Evolutionary conservation across 1,140 invertebrate species (phyloP).

Genomic region (Dreissena rostriformis): DNA sequence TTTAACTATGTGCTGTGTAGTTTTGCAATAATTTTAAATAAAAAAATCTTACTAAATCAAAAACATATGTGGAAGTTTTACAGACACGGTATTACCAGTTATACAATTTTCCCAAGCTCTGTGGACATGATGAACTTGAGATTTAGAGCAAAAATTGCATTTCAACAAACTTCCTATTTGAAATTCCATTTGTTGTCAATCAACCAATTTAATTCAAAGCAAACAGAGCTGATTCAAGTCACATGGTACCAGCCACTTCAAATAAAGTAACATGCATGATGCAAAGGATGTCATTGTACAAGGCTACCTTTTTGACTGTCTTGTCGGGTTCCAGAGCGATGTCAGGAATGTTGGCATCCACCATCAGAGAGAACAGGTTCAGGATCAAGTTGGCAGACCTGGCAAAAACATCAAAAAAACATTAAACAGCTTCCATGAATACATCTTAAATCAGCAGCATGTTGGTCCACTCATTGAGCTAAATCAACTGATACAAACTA

Average conservation of each 20-base stretch:
- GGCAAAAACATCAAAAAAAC: conserved; percentile 66
- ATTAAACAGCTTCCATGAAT: neutral
- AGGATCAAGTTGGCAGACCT: conserved; percentile 98
- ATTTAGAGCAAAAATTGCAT: too few species aligned
- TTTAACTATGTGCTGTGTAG: too few species aligned
- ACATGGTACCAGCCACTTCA: neutral
- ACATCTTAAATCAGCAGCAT: too few species aligned
- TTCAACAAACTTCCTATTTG: too few species aligned
- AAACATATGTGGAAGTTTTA: too few species aligned
- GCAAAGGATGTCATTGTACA: neutral
- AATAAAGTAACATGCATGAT: neutral
- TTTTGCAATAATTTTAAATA: too few species aligned
- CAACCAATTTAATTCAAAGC: too few species aligned
- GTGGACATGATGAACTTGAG: too few species aligned
- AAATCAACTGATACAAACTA: neutral
- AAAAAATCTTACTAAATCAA: too few species aligned
- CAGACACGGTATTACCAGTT: too few species aligned
- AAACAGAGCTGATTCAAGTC: neutral
- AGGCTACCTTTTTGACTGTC: conserved; percentile 95
- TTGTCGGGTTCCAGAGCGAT: conserved; percentile 99
- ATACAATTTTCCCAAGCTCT: too few species aligned
- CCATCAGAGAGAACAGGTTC: conserved; percentile 99
- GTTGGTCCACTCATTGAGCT: neutral
- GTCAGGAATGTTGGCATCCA: conserved; percentile 99
- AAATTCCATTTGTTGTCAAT: too few species aligned